Evolutionary conservation across 2,113 vertebrate species (phyloP).

Genomic region (Macaca mulatta): DNA sequence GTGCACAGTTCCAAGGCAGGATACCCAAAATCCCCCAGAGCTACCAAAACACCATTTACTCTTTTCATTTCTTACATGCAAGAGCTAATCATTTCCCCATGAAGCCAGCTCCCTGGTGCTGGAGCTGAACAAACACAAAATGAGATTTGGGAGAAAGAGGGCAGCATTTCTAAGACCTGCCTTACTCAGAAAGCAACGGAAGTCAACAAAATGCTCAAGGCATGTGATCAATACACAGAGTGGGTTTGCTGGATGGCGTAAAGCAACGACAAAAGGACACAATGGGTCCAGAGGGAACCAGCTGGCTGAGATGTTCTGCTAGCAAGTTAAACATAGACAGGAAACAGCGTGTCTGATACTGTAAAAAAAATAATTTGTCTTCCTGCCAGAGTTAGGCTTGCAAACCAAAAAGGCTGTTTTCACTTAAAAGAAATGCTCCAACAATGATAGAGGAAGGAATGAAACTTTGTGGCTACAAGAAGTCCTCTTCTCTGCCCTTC

Average conservation of each 20-base stretch:
- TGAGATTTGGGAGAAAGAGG: not conserved
- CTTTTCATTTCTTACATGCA: not conserved
- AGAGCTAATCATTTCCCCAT: not conserved
- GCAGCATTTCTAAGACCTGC: not conserved
- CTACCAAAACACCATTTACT: not conserved
- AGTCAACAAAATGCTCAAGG: not conserved
- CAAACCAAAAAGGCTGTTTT: constrained; percentile 84
- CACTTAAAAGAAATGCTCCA: constrained; percentile 84
- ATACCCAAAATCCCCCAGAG: not conserved
- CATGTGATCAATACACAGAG: constrained; percentile 50
- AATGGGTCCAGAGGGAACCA: constrained; percentile 81
- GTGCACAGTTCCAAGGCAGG: not conserved
- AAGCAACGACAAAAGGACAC: constrained; percentile 79
- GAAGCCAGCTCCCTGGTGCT: not conserved
- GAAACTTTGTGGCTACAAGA: not conserved
- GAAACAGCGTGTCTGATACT: constrained; percentile 97
- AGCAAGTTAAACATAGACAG: constrained; percentile 93
- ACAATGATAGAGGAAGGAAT: constrained; percentile 79
- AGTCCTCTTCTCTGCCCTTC: not conserved
- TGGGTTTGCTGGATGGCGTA: constrained; percentile 66
- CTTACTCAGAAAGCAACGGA: not conserved
- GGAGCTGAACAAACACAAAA: not conserved
- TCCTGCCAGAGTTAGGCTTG: constrained; percentile 84
- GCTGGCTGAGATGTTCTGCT: constrained; percentile 88
- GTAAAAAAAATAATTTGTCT: constrained; percentile 85